Evolutionary conservation across 92 coral and sea anemone species (phyloP).

Genomic region (Palythoa caribaeorum): DNA sequence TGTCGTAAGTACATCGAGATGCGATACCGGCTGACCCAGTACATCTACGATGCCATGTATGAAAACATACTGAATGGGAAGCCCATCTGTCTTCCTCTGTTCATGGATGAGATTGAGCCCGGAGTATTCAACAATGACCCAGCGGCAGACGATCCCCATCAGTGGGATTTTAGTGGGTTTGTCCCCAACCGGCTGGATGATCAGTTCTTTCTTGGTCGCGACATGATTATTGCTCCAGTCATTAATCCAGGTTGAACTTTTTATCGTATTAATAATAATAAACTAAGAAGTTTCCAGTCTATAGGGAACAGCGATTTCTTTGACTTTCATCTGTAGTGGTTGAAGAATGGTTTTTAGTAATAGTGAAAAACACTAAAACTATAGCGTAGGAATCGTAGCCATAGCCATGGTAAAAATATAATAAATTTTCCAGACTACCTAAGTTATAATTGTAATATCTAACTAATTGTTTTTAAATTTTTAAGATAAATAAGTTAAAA

Average conservation of each 20-base stretch:
- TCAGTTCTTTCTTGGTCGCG: constrained; percentile 80
- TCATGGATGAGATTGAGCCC: constrained; percentile 81
- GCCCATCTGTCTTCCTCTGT: constrained; percentile 81
- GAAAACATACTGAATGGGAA: constrained; percentile 78
- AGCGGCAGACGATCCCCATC: constrained; percentile 71
- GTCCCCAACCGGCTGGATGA: constrained; percentile 80
- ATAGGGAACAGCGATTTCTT: background rate
- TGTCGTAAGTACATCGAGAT: constrained; percentile 90
- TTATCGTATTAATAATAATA: too few relatives aligned
- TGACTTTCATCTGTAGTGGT: background rate
- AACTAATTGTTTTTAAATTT: too few relatives aligned
- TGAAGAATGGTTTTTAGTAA: too few relatives aligned
- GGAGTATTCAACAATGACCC: constrained; percentile 78
- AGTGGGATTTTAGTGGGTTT: constrained; percentile 75
- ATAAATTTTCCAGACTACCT: too few relatives aligned
- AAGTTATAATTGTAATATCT: too few relatives aligned
- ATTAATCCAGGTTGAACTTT: constrained; percentile 69
- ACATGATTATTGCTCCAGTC: constrained; percentile 73
- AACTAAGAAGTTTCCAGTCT: too few relatives aligned
- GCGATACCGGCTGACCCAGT: constrained; percentile 80
- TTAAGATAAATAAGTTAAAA: too few relatives aligned
- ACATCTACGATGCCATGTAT: constrained; percentile 85
- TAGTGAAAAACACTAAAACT: too few relatives aligned
- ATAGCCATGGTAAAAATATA: too few relatives aligned
- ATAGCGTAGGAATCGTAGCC: too few relatives aligned